phyloP scores from a whole-genome alignment of 2,113 vertebrate genomes.

The Myotis davidii region DNA sequence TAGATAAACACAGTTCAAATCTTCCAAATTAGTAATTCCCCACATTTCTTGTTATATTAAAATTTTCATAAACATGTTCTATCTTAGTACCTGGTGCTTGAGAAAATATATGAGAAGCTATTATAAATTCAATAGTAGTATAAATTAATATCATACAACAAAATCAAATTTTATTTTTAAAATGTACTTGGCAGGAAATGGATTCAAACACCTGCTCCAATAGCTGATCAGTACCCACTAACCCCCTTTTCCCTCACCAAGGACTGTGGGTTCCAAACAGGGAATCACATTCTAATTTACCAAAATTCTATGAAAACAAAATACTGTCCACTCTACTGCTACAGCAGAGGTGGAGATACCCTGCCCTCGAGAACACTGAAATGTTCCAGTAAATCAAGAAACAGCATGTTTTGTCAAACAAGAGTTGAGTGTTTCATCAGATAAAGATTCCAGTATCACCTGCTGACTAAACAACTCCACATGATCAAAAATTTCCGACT shows the following conservation, averaged over 20 bases:
- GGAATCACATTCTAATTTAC: background rate
- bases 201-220: background rate
- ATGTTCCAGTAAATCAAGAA: background rate
- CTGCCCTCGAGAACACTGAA: background rate
- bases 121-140: background rate
- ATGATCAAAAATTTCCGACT: background rate
- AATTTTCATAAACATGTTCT: background rate
- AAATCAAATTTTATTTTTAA: conserved; percentile 7
- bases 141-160: conserved; percentile 4
- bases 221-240: background rate
- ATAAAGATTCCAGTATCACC: background rate
- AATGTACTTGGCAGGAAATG: background rate
- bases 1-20: background rate
- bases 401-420: background rate
- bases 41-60: background rate
- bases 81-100: background rate
- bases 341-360: background rate
- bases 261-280: background rate
- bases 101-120: conserved; percentile 4
- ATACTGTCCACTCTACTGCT: background rate
- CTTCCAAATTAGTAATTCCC: background rate
- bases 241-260: background rate
- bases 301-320: background rate
- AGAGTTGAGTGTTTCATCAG: background rate
- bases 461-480: background rate